A percentile compares a stretch with the other conserved stretches of the same genome.
Evolutionary conservation across 2,888 invertebrate species (phyloP).

Genomic region (Calameuta filiformis): DNA sequence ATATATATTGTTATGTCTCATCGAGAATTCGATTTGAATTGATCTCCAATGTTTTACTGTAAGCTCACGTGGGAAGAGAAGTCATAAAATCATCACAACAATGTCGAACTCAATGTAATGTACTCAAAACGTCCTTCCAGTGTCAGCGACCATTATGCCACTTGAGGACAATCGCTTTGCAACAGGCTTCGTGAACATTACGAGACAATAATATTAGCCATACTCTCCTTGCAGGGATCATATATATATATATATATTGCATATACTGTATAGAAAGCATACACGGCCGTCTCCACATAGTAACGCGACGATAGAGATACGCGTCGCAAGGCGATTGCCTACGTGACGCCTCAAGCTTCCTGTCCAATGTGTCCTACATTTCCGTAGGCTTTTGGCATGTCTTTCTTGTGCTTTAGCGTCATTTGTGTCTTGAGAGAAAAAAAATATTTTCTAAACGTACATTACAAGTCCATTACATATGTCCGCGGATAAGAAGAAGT

Average conservation of each 20-base stretch:
- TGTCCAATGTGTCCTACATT: slow-evolving; percentile 54
- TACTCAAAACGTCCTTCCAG: slow-evolving; percentile 49
- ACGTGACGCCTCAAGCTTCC: slow-evolving; percentile 55
- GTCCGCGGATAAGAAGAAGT: background rate
- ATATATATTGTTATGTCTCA: background rate
- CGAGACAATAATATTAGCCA: slow-evolving; percentile 41
- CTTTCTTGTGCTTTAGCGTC: background rate
- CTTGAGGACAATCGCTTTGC: slow-evolving; percentile 40
- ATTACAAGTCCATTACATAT: background rate
- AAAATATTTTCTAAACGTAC: background rate
- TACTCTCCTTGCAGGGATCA: background rate
- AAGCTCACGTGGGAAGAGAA: background rate
- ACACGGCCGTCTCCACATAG: slow-evolving; percentile 37
- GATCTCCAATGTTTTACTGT: background rate
- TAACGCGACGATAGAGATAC: slow-evolving; percentile 46
- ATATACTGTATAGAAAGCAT: slow-evolving; percentile 39
- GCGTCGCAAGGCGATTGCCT: slow-evolving; percentile 54
- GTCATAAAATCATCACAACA: background rate
- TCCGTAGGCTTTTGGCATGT: slow-evolving; percentile 11
- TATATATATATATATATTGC: background rate
- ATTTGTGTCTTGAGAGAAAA: background rate
- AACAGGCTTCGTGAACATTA: slow-evolving; percentile 31
- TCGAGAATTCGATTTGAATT: background rate
- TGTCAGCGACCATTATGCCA: slow-evolving; percentile 52
- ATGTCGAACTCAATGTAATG: slow-evolving; percentile 27